Base-by-base conservation (phyloP, 92 coral and sea anemone genomes). In the Diadumene lineata region DNA sequence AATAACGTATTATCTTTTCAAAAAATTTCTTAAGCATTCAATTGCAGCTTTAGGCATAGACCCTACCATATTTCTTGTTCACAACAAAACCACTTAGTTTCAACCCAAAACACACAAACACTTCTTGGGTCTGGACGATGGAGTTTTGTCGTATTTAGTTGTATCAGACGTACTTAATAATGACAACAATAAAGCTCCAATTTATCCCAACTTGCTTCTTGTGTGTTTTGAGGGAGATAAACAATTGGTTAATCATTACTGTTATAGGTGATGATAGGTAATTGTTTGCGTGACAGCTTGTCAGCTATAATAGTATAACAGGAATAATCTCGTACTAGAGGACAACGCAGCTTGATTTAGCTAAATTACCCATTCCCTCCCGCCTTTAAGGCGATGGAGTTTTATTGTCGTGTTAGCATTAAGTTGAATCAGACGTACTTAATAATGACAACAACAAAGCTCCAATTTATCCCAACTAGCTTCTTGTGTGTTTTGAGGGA, bases 301-400 rank as follows among this genome's bases (percentile, higher is more conserved):
- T n/a, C n/a, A n/a, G n/a, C n/a, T n/a, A n/a, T n/a, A n/a, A n/a
- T n/a, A n/a, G n/a, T n/a, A n/a, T n/a, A n/a, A n/a, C n/a, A n/a
- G n/a, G n/a, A n/a, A n/a, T n/a, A n/a, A n/a, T 22, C 70, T 24
- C 60, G 58, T 56, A 74, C 81, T 0, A 19, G 23, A 28, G n/a
- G n/a, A n/a, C n/a, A n/a, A n/a, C n/a, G n/a, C n/a, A n/a, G n/a
- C n/a, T n/a, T n/a, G n/a, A n/a, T n/a, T n/a, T n/a, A n/a, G n/a
- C n/a, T 44, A 8, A 44, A 9, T 9, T 23, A 3, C 18, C 10
- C 58, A 53, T 9, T 21, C 2, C 18, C 18, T 16, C 2, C 24
- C 19, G 10, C n/a, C n/a, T 15, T 53, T 53, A 9, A 23, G 58
- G 24, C 58, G 24, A 2, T 53, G 24, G 58, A 53, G 58, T 53